Percentiles rank a stretch among this genome's conserved stretches.
These are phyloP conservation scores for Etheostoma nigrum DNA, from an alignment of 2,797 vertebrate species.

Conservation along the genomic window DNA sequence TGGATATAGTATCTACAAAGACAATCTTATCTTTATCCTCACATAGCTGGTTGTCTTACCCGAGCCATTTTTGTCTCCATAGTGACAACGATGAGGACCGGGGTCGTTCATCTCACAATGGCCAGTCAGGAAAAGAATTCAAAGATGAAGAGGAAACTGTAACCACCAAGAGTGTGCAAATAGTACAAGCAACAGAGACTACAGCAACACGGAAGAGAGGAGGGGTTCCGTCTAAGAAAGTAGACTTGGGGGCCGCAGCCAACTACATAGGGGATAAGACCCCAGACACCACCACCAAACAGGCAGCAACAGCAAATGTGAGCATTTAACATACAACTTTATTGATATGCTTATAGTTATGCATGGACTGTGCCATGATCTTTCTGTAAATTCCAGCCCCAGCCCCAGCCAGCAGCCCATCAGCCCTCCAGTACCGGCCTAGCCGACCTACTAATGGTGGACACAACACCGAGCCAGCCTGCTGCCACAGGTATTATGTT, in stretches of 20 bases:
- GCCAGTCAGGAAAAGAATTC: conserved; percentile 89
- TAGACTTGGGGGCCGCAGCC: conserved; percentile 96
- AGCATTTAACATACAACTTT: background rate
- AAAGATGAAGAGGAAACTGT: conserved; percentile 97
- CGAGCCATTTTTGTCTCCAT: conserved; percentile 5
- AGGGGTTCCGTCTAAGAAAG: conserved; percentile 92
- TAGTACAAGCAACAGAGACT: conserved; percentile 95
- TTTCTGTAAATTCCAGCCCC: conserved; percentile 78
- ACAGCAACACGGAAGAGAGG: conserved; percentile 94
- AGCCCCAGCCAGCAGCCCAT: conserved; percentile 85
- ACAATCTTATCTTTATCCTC: rapidly evolving
- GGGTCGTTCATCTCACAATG: conserved; percentile 87
- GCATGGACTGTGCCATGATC: conserved; percentile 8
- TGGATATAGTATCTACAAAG: background rate
- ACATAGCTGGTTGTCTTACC: background rate
- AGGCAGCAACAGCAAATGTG: conserved; percentile 78
- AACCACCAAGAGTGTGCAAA: conserved; percentile 94
- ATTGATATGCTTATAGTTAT: background rate
- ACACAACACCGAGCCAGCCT: conserved; percentile 83
- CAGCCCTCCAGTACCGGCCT: conserved; percentile 87
- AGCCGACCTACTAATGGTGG: conserved; percentile 92
- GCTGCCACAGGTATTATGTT: conserved; percentile 83
- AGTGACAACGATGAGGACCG: conserved; percentile 93
- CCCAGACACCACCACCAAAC: conserved; percentile 81
- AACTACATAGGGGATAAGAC: conserved; percentile 92